Evolutionary conservation across 2,797 vertebrate species (phyloP).

Genomic region (Hipposideros larvatus): DNA sequence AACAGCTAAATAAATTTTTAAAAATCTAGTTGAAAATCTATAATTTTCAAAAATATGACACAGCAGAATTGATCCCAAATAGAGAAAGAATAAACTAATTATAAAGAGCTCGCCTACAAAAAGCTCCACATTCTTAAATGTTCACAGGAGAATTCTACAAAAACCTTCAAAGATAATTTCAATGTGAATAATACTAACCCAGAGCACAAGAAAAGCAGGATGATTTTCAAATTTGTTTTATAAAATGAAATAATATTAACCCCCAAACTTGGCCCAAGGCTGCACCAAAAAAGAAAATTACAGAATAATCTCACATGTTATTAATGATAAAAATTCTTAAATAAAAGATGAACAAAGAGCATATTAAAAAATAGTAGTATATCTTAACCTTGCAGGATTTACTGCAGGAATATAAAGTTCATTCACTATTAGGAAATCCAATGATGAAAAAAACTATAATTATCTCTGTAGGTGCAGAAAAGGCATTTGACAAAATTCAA

Average conservation of each 20-base stretch:
- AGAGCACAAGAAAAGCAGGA: background rate
- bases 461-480: background rate
- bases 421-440: conserved; percentile 5
- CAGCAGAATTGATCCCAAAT: background rate
- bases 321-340: background rate
- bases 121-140: background rate
- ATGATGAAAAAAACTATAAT: background rate
- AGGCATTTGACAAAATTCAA: background rate
- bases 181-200: background rate
- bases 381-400: background rate
- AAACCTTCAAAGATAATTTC: background rate
- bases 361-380: conserved; percentile 30
- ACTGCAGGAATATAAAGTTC: background rate
- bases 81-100: background rate
- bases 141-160: background rate
- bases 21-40: background rate
- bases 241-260: background rate
- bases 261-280: background rate
- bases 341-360: background rate
- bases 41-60: background rate
- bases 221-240: background rate
- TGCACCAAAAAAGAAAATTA: background rate
- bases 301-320: background rate
- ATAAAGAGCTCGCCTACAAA: background rate
- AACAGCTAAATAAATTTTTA: background rate